These are phyloP conservation scores for Junco hyemalis DNA, from an alignment of 2,113 vertebrate genomes.

Conservation along the genomic window DNA sequence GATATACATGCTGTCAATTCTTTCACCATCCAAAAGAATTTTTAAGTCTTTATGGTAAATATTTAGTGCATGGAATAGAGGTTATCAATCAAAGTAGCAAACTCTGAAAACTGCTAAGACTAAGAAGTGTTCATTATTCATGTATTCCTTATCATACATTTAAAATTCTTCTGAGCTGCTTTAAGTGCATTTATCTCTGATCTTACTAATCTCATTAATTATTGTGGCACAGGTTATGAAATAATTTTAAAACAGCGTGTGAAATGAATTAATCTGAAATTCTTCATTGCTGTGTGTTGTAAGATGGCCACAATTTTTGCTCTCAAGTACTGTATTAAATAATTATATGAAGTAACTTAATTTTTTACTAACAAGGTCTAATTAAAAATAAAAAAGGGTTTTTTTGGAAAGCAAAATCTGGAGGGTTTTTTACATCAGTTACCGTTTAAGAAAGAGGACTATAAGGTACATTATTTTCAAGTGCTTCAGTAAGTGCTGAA, in stretches of 20 bases:
- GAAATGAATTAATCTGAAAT: neutral
- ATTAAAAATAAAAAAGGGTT: neutral
- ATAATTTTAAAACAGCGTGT: neutral
- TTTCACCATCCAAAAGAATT: neutral
- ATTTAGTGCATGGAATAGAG: neutral
- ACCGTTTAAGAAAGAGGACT: neutral
- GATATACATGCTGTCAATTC: neutral
- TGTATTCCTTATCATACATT: neutral
- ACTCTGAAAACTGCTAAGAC: neutral
- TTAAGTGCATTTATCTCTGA: neutral
- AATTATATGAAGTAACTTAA: neutral
- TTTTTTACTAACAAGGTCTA: neutral
- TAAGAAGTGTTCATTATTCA: neutral
- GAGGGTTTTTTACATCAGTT: neutral
- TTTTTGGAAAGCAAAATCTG: neutral
- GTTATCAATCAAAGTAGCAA: neutral
- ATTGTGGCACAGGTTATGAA: conserved; percentile 4
- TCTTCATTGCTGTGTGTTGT: neutral
- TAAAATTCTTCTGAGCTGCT: conserved; percentile 23
- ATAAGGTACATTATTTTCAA: neutral
- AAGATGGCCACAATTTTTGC: neutral
- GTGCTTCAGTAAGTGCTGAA: neutral
- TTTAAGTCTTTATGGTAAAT: neutral
- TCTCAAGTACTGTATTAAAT: neutral
- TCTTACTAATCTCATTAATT: conserved; percentile 38